phyloP scores from a whole-genome alignment of 2,888 invertebrate genomes.

The Emmelina monodactyla region DNA sequence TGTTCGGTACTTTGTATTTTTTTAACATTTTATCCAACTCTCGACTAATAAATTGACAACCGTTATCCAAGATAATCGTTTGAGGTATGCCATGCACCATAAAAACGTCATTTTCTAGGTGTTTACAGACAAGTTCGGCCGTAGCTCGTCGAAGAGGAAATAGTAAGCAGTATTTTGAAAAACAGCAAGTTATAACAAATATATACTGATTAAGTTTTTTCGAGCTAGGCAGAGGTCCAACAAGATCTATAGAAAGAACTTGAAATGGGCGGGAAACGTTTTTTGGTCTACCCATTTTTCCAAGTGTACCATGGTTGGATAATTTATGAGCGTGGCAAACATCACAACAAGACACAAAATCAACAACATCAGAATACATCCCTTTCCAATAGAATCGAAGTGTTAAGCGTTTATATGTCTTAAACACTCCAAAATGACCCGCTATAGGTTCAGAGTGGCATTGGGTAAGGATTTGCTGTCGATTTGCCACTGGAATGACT shows the following conservation, averaged over 20 bases:
- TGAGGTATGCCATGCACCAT: constrained; percentile 5
- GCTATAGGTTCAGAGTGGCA: constrained; percentile 17
- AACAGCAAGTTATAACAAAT: too few relatives aligned
- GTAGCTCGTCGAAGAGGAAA: constrained; percentile 16
- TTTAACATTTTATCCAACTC: constrained; percentile 1
- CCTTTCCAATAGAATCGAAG: constrained; percentile 13
- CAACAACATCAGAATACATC: constrained; percentile 15
- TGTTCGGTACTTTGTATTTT: constrained; percentile 5
- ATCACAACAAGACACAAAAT: constrained; percentile 11
- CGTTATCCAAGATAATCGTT: constrained; percentile 5
- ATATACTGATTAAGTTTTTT: constrained; percentile 16
- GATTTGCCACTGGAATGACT: constrained; percentile 13
- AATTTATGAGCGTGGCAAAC: constrained; percentile 11
- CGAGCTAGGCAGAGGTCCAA: constrained; percentile 16
- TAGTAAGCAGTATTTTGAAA: too few relatives aligned
- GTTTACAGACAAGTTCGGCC: constrained; percentile 5
- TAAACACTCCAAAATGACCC: constrained; percentile 16
- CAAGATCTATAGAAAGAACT: constrained; percentile 15
- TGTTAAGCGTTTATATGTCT: constrained; percentile 17
- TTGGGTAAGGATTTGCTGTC: constrained; percentile 7
- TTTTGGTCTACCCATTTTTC: constrained; percentile 17
- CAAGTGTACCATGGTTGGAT: constrained; percentile 11
- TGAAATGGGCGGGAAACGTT: constrained; percentile 18
- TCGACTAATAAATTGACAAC: constrained; percentile 3
- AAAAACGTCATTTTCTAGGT: constrained; percentile 9